Evolutionary conservation across 2,113 vertebrate genomes (phyloP).

Genomic region (Nycticebus coucang): DNA sequence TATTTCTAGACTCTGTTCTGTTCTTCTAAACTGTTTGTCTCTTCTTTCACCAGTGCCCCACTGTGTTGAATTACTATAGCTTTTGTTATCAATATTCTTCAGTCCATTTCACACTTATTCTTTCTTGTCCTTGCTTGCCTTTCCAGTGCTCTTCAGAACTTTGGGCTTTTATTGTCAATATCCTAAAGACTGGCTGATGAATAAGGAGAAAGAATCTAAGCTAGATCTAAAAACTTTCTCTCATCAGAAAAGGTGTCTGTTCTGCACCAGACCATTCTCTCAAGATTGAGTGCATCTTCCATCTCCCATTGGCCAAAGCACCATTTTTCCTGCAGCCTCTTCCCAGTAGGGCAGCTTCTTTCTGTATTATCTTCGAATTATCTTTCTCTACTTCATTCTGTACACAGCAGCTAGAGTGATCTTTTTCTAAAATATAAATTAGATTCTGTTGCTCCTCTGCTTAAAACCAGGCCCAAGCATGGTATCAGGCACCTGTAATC

Average conservation of each 20-base stretch:
- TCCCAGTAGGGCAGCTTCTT: not conserved
- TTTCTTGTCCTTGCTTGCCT: not conserved
- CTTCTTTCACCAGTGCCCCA: not conserved
- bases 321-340: not conserved
- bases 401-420: not conserved
- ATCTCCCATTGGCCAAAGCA: not conserved
- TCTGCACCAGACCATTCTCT: not conserved
- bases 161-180: not conserved
- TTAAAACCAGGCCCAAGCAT: not conserved
- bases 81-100: not conserved
- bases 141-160: not conserved
- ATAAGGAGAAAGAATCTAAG: not conserved
- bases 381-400: not conserved
- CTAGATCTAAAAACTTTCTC: not conserved
- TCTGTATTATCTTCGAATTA: not conserved
- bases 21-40: not conserved
- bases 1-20: not conserved
- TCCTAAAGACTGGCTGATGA: not conserved
- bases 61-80: not conserved
- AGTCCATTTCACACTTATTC: not conserved
- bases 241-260: not conserved
- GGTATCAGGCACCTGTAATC: not conserved
- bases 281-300: not conserved
- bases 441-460: not conserved
- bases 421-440: constrained; percentile 40